Base-by-base conservation (phyloP, 1,140 invertebrate genomes). In the Drosophila nigromelanica region DNA sequence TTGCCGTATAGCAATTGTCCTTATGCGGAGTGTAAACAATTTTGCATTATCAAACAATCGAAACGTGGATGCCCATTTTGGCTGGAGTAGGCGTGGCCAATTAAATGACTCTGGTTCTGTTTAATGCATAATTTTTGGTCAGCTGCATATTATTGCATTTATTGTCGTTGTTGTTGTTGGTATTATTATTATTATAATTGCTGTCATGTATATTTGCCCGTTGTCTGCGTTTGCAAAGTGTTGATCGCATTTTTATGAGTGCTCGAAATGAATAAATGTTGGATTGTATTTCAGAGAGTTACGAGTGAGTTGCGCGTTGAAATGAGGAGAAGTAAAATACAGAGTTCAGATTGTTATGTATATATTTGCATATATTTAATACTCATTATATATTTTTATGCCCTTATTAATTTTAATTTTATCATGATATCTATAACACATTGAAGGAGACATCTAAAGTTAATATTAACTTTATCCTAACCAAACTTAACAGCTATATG, bases 191-290 rank as follows among this genome's bases (percentile, higher is more conserved):
- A 47, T 73, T 85, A 51, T 73, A 76, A 47, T 69, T 54, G 55
- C 40, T 76, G 69, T 76, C 68, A 78, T 73, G 69, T 73, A 47
- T 76, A 74, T 85, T 79, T 83, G 67, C 62, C 14, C 47, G 72
- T 58, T 83, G 80, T 80, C 73, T 85, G 64, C 73, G 60, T 73
- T 85, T 80, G 80, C 50, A 52, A 68, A 80, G 50, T 68, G 76
- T 51, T 66, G 59, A 67, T 70, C 61, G 73, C 56, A 63, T 60
- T 64, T 47, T 48, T 67, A 63, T 63, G 60, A 58, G 24, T 62
- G 64, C 73, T 69, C 45, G 15, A 59, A 56, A 39, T 12, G 15
- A 52, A 71, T 58, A 39, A 70, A 62, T 62, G 47, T 56, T 42
- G 73, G 40, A 21, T 12, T 42, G 35, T 43, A 39, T 40, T 35